Conservation (phyloP, 2,797 vertebrate genomes). For the Anas georgica region DNA sequence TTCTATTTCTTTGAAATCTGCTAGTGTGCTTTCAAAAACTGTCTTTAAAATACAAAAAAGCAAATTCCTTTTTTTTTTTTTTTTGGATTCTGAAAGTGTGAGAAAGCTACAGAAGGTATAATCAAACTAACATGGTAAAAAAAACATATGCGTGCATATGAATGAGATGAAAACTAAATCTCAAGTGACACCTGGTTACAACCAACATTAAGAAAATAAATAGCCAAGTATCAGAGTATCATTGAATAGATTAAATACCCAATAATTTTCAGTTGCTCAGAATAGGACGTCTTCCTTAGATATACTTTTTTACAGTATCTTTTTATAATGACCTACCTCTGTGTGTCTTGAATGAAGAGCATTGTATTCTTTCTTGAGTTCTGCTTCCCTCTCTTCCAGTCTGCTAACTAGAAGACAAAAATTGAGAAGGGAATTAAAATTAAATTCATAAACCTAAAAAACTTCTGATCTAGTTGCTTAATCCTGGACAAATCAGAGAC, state of each 20-base stretch:
- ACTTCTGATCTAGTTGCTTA: not conserved
- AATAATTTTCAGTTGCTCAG: not conserved
- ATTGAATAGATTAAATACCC: not conserved
- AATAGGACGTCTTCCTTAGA: not conserved
- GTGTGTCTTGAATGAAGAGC: slow-evolving; percentile 95
- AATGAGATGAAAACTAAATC: not conserved
- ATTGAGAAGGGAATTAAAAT: not conserved
- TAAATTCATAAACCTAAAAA: not conserved
- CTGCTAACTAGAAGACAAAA: slow-evolving; percentile 87
- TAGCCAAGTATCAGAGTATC: not conserved
- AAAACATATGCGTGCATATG: not conserved
- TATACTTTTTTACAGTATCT: not conserved
- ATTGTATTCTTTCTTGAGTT: slow-evolving; percentile 95
- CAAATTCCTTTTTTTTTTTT: not conserved
- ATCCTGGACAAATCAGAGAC: not conserved
- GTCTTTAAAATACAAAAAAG: not conserved
- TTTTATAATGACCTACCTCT: slow-evolving; percentile 82
- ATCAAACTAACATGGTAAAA: not conserved
- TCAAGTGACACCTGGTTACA: not conserved
- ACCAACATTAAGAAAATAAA: not conserved
- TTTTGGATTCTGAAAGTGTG: not conserved
- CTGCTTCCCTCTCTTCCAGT: slow-evolving; percentile 94
- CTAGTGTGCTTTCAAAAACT: not conserved
- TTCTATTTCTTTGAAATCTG: not conserved
- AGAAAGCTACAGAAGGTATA: not conserved